Evolutionary conservation across 1,140 invertebrate genomes (phyloP), one percentile per base, ranked within the genome.

Genomic region (Drosophila seguyi): DNA sequence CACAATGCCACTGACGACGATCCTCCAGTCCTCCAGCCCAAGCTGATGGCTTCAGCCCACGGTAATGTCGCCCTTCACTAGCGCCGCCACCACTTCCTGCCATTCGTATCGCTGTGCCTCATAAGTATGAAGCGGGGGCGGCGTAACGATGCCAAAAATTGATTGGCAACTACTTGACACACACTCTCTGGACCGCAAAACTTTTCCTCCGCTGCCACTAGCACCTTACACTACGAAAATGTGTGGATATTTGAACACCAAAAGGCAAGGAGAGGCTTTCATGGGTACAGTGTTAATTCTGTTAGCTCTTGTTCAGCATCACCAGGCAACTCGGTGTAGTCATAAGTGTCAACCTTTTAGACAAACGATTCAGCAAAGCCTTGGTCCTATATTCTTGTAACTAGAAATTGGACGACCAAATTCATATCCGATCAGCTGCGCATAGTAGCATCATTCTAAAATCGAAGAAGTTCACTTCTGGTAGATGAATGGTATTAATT

Each of bases 161-260:
- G 85, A 88, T 87, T 88, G 85, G 77, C 85, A 88, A 78, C 83
- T 86, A 82, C 82, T 86, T 86, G 74, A 63, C 79, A 78, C 60
- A 85, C 44, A 65, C 61, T 48, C 53, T 53, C 55, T 42, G 38
- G 39, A 42, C 63, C 75, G 47, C 50, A 76, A 36, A 74, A 53
- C 38, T 55, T 45, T 39, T 53, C 29, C 25, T 25, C 16, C 25
- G n/a, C n/a, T 59, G 38, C 16, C 66, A 44, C 22, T 44, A 47
- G 36, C 39, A 39, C 10, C 62, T n/a, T 36, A 44, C 29, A 63
- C 58, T 18, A 25, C 8, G 31, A 25, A 62, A 67, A 61, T 31
- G 25, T 53, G 16, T 53, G 14, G 14, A 36, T 3, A 16, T 36
- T 22, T 20, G 1, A 18, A 16, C 13, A 18, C 27, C 18, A 39